Conservation (phyloP, 1,140 invertebrate species). For the Zaprionus nigranus region DNA sequence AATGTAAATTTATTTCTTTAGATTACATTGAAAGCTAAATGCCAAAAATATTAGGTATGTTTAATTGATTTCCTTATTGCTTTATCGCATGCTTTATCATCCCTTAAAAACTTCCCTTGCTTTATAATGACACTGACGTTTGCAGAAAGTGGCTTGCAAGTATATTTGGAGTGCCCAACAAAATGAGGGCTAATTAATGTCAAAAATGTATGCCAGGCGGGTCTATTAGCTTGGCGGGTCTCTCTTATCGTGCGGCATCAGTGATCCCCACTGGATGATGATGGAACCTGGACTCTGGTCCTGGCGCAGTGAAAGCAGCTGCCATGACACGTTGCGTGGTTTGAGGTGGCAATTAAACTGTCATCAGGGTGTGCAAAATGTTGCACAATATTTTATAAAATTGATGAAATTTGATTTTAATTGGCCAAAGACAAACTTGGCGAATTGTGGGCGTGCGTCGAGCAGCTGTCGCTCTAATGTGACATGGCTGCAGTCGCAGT, state of each 20-base stretch:
- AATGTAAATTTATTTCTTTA: no score
- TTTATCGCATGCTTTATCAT: not conserved
- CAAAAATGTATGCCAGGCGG: slow-evolving; percentile 42
- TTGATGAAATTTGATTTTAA: slow-evolving; percentile 79
- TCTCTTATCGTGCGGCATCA: slow-evolving; percentile 51
- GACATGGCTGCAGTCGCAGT: slow-evolving; percentile 24
- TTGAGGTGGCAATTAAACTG: slow-evolving; percentile 68
- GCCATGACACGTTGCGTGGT: slow-evolving; percentile 33
- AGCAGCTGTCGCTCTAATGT: slow-evolving; percentile 60
- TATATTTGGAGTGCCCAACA: slow-evolving; percentile 43
- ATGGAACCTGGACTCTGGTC: slow-evolving; percentile 31
- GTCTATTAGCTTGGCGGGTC: slow-evolving; percentile 35
- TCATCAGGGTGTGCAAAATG: slow-evolving; percentile 68
- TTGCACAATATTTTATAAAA: slow-evolving; percentile 50
- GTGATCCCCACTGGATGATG: slow-evolving; percentile 47
- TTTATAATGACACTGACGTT: slow-evolving; percentile 55
- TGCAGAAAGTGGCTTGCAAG: slow-evolving; percentile 27
- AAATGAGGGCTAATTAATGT: slow-evolving; percentile 75
- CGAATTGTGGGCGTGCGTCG: slow-evolving; percentile 48
- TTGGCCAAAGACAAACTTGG: slow-evolving; percentile 63
- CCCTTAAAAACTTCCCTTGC: slow-evolving; percentile 1
- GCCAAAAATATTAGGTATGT: not conserved
- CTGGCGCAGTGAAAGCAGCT: slow-evolving; percentile 72
- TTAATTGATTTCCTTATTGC: slow-evolving; percentile 1
- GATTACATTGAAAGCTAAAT: not conserved